These are phyloP conservation scores for Gnathonemus longibarbis DNA, from an alignment of 2,113 vertebrate species.

Conservation along the genomic window DNA sequence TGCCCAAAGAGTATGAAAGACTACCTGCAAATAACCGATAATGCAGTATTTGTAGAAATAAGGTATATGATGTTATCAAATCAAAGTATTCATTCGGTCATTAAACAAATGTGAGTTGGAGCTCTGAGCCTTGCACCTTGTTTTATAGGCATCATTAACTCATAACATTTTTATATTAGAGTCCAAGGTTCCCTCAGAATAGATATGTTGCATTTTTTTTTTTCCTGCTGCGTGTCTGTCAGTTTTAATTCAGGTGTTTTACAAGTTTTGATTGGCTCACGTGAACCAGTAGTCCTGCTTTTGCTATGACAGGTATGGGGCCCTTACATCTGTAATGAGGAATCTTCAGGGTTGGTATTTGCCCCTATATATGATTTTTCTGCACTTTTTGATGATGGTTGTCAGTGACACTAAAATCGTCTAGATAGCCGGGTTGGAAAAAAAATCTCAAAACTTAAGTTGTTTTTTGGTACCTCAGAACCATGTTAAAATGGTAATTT, in stretches of 20 bases:
- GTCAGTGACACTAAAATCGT: neutral
- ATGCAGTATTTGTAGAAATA: conserved; percentile 4
- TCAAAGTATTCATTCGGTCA: neutral
- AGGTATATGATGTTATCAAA: neutral
- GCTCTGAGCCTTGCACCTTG: neutral
- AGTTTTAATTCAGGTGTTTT: neutral
- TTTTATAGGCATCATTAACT: neutral
- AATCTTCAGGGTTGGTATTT: neutral
- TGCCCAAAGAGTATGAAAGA: conserved; percentile 12
- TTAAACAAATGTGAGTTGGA: neutral
- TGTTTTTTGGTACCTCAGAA: neutral
- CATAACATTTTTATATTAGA: neutral
- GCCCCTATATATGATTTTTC: neutral
- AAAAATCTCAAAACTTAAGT: neutral
- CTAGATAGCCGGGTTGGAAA: neutral
- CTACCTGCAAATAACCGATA: neutral
- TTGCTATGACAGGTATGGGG: neutral
- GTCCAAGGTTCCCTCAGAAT: neutral
- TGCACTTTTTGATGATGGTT: neutral
- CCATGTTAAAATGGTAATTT: neutral
- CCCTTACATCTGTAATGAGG: neutral
- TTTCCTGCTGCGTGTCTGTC: neutral
- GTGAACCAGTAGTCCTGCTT: neutral
- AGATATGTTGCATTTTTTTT: neutral
- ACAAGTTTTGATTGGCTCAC: neutral